Conservation (phyloP, 2,797 vertebrate genomes). For the Echeneis naucrates region DNA sequence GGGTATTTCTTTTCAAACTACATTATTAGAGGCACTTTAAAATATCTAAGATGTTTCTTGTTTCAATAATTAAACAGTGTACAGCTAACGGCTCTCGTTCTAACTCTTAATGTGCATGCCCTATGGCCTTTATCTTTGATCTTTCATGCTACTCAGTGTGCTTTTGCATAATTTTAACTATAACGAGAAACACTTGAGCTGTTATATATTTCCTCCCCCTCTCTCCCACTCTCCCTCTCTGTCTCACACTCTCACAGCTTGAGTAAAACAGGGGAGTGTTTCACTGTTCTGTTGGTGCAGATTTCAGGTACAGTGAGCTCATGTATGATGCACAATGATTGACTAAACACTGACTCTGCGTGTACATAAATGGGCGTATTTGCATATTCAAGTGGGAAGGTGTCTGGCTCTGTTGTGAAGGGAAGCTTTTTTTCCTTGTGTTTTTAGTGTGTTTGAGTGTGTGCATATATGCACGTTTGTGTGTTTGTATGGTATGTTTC, state of each 20-base stretch:
- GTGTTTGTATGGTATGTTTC: neutral
- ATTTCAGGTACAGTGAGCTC: conserved; percentile 24
- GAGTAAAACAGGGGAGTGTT: conserved; percentile 49
- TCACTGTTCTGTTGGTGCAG: conserved; percentile 39
- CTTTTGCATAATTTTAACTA: conserved; percentile 78
- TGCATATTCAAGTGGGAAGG: conserved; percentile 47
- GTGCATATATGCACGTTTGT: neutral
- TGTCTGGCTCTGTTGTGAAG: conserved; percentile 26
- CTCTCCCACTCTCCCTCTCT: conserved; percentile 12
- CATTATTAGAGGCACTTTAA: conserved; percentile 78
- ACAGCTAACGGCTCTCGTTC: conserved; percentile 80
- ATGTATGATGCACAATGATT: conserved; percentile 46
- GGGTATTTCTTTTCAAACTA: conserved; percentile 69
- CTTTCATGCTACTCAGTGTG: conserved; percentile 73
- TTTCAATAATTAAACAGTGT: conserved; percentile 84
- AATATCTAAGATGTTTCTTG: conserved; percentile 83
- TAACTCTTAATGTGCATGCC: conserved; percentile 81
- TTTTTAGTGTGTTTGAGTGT: neutral
- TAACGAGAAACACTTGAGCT: conserved; percentile 73
- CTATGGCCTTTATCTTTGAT: conserved; percentile 86
- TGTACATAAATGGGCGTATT: conserved; percentile 39
- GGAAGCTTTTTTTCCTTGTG: conserved; percentile 27
- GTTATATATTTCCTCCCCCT: conserved; percentile 59
- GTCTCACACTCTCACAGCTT: conserved; percentile 39
- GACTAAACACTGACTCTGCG: conserved; percentile 33